A percentile compares a stretch with the other conserved stretches of the same genome.
Evolutionary conservation across 2,797 vertebrate species (phyloP).

Genomic region (Tamandua tetradactyla): DNA sequence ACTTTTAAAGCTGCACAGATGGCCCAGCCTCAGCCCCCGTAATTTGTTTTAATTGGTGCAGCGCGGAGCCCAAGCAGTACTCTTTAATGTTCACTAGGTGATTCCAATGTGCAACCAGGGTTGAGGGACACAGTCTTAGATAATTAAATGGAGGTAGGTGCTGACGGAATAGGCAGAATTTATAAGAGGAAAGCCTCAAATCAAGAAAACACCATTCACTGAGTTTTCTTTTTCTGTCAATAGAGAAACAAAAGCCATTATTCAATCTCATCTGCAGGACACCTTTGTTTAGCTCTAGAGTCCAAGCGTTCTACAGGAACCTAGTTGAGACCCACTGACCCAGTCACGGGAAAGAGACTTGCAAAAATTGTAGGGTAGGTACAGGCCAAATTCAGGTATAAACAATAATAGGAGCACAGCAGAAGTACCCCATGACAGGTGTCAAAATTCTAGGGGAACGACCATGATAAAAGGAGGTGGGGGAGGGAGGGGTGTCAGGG

Average conservation of each 20-base stretch:
- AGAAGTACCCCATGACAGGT: neutral
- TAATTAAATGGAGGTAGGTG: neutral
- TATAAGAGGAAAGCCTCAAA: neutral
- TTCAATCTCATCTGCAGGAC: neutral
- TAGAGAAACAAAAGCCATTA: neutral
- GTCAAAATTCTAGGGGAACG: neutral
- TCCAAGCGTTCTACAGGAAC: neutral
- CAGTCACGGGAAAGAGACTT: neutral
- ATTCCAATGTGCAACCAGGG: neutral
- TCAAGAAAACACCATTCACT: neutral
- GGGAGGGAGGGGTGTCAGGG: neutral
- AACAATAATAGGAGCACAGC: too few relatives aligned
- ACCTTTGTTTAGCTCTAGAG: neutral
- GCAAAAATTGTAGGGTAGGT: neutral
- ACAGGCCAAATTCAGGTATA: neutral
- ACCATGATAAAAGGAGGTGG: too few relatives aligned
- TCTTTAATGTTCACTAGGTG: neutral
- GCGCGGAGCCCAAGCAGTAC: neutral
- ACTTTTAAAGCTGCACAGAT: neutral
- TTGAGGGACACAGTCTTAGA: neutral
- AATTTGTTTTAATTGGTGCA: constrained; percentile 6
- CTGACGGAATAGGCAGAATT: neutral
- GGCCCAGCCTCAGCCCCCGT: neutral
- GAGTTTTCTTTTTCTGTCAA: neutral
- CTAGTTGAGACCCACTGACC: neutral